Conservation (phyloP, 2,888 invertebrate genomes). For the Tryphoninae sp. region DNA sequence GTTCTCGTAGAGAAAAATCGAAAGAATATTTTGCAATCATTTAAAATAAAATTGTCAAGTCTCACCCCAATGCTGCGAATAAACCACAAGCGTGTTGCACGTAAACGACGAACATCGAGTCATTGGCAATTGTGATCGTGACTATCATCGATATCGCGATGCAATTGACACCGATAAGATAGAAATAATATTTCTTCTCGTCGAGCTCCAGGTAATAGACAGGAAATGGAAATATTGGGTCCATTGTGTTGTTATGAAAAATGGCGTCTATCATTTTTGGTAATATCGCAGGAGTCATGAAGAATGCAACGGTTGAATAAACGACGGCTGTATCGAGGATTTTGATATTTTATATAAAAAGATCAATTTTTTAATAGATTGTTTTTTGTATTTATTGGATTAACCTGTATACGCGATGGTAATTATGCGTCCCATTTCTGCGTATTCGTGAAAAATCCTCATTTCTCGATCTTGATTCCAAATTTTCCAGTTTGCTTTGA, state of each 20-base stretch:
- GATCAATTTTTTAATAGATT: neutral
- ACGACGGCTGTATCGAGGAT: neutral
- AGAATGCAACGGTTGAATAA: neutral
- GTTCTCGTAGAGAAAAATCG: neutral
- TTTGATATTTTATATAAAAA: neutral
- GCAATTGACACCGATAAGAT: neutral
- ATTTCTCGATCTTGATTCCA: neutral
- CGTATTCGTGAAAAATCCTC: neutral
- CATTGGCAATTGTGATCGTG: neutral
- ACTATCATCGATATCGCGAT: neutral
- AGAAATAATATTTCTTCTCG: constrained; percentile 40
- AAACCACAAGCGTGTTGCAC: constrained; percentile 36
- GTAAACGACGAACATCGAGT: constrained; percentile 24
- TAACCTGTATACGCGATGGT: constrained; percentile 1
- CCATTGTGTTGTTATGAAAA: constrained; percentile 8
- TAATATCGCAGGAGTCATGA: constrained; percentile 5
- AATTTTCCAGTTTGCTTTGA: neutral
- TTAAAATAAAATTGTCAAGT: neutral
- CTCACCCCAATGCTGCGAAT: constrained; percentile 43
- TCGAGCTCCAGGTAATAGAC: constrained; percentile 21
- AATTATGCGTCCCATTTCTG: neutral
- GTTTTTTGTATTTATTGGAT: neutral
- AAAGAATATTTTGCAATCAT: neutral
- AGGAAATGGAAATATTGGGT: constrained; percentile 29
- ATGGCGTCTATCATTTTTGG: constrained; percentile 27